phyloP scores from a whole-genome alignment of 2,888 invertebrate genomes.

The Patella depressa region DNA sequence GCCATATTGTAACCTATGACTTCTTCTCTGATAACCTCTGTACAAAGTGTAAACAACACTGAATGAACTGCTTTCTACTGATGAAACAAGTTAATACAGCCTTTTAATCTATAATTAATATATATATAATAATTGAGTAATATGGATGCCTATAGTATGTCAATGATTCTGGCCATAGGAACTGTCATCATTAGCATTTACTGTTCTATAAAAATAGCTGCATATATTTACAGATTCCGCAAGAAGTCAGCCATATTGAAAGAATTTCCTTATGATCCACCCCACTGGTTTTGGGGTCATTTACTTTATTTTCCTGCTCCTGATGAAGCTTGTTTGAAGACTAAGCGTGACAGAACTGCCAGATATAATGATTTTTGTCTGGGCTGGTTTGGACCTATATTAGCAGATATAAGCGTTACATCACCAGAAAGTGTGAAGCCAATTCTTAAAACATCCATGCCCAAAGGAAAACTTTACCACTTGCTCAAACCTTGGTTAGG shows the following conservation, averaged over 20 bases:
- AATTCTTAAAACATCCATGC: slow-evolving; percentile 50
- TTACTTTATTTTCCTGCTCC: slow-evolving; percentile 42
- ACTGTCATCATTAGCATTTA: not conserved
- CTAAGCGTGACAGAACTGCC: slow-evolving; percentile 39
- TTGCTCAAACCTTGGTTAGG: slow-evolving; percentile 52
- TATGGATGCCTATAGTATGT: not conserved
- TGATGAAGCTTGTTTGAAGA: slow-evolving; percentile 46
- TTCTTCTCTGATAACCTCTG: too few relatives aligned
- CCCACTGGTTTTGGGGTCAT: slow-evolving; percentile 17
- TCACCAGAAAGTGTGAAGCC: slow-evolving; percentile 54
- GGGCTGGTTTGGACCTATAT: slow-evolving; percentile 46
- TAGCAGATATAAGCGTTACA: slow-evolving; percentile 37
- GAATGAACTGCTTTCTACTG: too few relatives aligned
- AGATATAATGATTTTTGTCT: slow-evolving; percentile 32
- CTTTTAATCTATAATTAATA: too few relatives aligned
- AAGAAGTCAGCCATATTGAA: slow-evolving; percentile 6
- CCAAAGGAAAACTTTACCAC: slow-evolving; percentile 44
- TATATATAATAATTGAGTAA: not conserved
- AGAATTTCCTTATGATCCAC: not conserved
- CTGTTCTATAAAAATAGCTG: not conserved
- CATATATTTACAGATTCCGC: not conserved
- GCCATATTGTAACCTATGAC: too few relatives aligned
- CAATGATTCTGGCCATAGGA: not conserved
- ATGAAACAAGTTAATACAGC: too few relatives aligned
- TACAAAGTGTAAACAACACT: too few relatives aligned